A percentile compares a stretch with the other conserved stretches of the same genome.
These are phyloP conservation scores for Ara ararauna DNA, from an alignment of 2,797 vertebrate genomes.

Conservation along the genomic window DNA sequence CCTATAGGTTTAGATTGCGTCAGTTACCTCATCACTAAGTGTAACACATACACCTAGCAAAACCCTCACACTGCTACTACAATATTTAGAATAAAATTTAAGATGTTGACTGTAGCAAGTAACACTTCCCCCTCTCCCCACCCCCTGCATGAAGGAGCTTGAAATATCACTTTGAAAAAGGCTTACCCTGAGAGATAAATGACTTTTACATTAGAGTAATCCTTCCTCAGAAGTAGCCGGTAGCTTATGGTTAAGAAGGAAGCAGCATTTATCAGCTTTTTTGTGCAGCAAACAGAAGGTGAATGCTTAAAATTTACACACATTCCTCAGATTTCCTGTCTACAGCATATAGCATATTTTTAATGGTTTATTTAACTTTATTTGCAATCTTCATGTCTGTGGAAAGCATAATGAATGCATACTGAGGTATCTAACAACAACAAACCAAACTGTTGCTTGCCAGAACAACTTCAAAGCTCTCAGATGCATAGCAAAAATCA, in stretches of 20 bases:
- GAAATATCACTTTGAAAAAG: not conserved
- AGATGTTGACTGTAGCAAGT: not conserved
- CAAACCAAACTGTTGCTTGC: not conserved
- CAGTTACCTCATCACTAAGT: not conserved
- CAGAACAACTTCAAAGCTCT: constrained; percentile 3
- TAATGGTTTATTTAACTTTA: not conserved
- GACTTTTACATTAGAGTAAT: not conserved
- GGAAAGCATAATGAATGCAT: not conserved
- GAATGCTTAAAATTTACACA: not conserved
- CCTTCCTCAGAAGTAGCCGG: not conserved
- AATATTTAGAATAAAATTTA: not conserved
- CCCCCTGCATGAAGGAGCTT: not conserved
- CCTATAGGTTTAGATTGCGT: not conserved
- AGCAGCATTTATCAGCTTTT: not conserved
- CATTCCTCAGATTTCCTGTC: not conserved
- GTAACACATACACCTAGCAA: not conserved
- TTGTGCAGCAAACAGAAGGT: not conserved
- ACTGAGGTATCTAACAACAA: not conserved
- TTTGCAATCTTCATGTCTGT: not conserved
- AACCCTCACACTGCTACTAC: not conserved
- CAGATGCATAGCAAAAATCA: not conserved
- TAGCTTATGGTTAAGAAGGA: not conserved
- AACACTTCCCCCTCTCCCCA: too few species aligned
- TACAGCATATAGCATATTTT: not conserved
- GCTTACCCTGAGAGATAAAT: not conserved